Conservation (phyloP, 2,797 vertebrate species). For the Acrocephalus scirpaceus region DNA sequence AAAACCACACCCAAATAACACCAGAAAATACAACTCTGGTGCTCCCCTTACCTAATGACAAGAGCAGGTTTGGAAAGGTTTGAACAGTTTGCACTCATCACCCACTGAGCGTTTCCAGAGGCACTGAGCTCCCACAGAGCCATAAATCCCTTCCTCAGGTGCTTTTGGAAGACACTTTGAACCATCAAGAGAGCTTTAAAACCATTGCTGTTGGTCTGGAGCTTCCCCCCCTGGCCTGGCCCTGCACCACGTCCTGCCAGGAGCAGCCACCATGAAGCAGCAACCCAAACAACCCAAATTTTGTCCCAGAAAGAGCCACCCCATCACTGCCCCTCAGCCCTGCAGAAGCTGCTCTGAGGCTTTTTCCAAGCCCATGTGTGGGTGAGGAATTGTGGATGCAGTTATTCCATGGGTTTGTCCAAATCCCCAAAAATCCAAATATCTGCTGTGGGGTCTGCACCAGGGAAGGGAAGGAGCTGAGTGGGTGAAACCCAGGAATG, state of each 20-base stretch:
- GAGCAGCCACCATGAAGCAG: background rate
- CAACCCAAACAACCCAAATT: background rate
- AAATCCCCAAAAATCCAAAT: conserved; percentile 27
- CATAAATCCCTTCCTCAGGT: background rate
- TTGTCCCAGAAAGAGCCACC: background rate
- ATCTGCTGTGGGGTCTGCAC: background rate
- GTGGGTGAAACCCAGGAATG: background rate
- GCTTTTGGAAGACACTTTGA: background rate
- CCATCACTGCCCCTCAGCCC: background rate
- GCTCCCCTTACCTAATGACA: background rate
- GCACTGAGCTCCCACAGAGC: background rate
- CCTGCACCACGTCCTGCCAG: background rate
- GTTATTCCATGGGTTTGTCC: conserved; percentile 2
- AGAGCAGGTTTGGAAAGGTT: background rate
- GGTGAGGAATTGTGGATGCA: conserved; percentile 14
- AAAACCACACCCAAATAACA: too few species aligned
- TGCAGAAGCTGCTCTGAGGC: background rate
- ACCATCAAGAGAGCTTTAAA: background rate
- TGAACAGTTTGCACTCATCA: background rate
- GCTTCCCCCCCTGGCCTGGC: background rate
- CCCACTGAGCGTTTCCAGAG: background rate
- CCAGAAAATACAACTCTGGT: background rate
- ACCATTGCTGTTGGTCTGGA: background rate
- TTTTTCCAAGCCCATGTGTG: background rate
- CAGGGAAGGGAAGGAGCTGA: background rate